A percentile compares a stretch with the other conserved stretches of the same genome.
These are phyloP conservation scores for Mobula hypostoma DNA, from an alignment of 2,113 vertebrate species.

Conservation along the genomic window DNA sequence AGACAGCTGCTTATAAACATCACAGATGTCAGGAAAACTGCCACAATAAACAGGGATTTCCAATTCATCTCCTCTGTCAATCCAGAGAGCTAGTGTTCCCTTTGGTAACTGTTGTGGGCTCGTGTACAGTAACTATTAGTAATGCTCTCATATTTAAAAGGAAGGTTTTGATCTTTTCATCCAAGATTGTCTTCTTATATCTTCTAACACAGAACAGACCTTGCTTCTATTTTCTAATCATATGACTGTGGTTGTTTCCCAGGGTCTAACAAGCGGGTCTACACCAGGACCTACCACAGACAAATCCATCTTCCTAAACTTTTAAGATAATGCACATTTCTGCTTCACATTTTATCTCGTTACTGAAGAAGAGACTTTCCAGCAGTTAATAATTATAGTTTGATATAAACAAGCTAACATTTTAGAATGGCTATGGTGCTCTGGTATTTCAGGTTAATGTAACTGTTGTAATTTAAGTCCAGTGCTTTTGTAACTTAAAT, in stretches of 20 bases:
- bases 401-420: background rate
- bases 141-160: background rate
- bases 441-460: background rate
- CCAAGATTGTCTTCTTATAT: background rate
- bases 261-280: background rate
- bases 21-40: slow-evolving; percentile 53
- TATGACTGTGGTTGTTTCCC: background rate
- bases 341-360: background rate
- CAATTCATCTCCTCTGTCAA: slow-evolving; percentile 57
- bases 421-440: background rate
- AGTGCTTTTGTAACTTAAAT: background rate
- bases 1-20: slow-evolving; percentile 62
- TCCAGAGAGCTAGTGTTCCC: slow-evolving; percentile 51
- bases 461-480: background rate
- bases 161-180: background rate
- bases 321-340: background rate
- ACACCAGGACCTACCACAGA: slow-evolving; percentile 26
- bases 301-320: background rate
- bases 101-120: slow-evolving; percentile 30
- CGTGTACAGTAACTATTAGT: background rate
- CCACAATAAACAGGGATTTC: slow-evolving; percentile 56
- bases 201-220: slow-evolving; percentile 26
- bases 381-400: background rate
- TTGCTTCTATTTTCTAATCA: slow-evolving; percentile 32
- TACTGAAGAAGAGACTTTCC: background rate